Conservation (phyloP, 2,888 invertebrate species). For the Hypsopygia costalis region DNA sequence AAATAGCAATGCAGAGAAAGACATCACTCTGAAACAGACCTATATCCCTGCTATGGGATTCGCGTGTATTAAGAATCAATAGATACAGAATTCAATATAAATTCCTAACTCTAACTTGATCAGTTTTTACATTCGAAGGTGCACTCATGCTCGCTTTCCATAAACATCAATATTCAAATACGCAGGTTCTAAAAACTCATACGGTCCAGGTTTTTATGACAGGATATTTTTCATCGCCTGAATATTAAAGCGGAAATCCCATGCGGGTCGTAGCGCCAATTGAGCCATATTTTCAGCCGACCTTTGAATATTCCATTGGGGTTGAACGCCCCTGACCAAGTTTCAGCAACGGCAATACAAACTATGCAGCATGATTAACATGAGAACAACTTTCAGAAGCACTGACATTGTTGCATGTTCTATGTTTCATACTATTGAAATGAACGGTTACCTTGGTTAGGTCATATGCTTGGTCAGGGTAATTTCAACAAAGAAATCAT, state of each 20-base stretch:
- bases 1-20: no score
- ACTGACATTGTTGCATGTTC: no score
- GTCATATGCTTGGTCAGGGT: no score
- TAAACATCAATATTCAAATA: slow-evolving; percentile 74
- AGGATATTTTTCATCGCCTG: slow-evolving; percentile 70
- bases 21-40: no score
- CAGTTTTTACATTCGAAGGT: slow-evolving; percentile 4
- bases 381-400: slow-evolving; percentile 8
- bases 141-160: slow-evolving; percentile 41
- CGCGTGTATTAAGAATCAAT: no score
- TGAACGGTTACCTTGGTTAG: no score
- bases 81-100: no score
- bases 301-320: slow-evolving; percentile 72
- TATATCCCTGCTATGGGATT: no score
- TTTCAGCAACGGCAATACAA: slow-evolving; percentile 40
- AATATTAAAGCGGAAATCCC: slow-evolving; percentile 70
- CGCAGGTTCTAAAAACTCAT: slow-evolving; percentile 63
- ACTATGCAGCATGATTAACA: slow-evolving; percentile 33
- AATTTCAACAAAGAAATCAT: no score
- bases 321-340: slow-evolving; percentile 49
- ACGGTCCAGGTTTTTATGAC: slow-evolving; percentile 67
- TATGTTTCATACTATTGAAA: no score
- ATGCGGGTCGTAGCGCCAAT: slow-evolving; percentile 56
- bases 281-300: slow-evolving; percentile 66
- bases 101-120: no score